These are phyloP conservation scores for Bos indicus DNA, from an alignment of 2,113 vertebrate genomes.

Conservation along the genomic window DNA sequence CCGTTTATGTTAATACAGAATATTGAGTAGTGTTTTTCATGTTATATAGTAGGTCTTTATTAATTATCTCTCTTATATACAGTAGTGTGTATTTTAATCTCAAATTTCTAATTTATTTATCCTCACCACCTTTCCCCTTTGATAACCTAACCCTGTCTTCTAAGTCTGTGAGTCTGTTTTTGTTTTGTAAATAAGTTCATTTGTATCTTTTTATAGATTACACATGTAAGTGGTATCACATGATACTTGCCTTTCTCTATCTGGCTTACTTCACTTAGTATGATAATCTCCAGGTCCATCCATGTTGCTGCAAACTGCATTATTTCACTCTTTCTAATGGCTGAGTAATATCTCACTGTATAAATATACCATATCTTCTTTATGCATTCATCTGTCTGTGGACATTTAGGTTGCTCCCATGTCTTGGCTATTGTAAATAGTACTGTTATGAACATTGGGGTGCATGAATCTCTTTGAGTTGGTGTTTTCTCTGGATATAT, in stretches of 20 bases:
- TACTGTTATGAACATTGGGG: not conserved
- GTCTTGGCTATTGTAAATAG: not conserved
- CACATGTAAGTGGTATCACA: not conserved
- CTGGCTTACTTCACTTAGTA: not conserved
- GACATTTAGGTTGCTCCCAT: not conserved
- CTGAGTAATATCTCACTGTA: not conserved
- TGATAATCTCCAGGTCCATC: not conserved
- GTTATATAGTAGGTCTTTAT: not conserved
- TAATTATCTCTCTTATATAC: not conserved
- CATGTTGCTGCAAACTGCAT: not conserved
- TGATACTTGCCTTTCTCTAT: not conserved
- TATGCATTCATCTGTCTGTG: not conserved
- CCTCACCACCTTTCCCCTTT: not conserved
- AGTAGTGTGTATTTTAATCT: not conserved
- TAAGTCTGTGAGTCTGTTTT: not conserved
- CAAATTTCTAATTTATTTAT: not conserved
- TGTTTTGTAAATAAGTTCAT: not conserved
- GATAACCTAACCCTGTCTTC: not conserved
- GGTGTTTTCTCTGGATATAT: not conserved
- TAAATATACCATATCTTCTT: not conserved
- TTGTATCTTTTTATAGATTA: not conserved
- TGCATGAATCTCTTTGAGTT: not conserved
- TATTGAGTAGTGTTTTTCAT: not conserved
- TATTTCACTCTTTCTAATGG: not conserved
- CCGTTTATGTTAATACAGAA: not conserved